Percentiles rank a stretch among this genome's conserved stretches.
Evolutionary conservation across 2,888 invertebrate genomes (phyloP).

Genomic region (Halictus ligatus): DNA sequence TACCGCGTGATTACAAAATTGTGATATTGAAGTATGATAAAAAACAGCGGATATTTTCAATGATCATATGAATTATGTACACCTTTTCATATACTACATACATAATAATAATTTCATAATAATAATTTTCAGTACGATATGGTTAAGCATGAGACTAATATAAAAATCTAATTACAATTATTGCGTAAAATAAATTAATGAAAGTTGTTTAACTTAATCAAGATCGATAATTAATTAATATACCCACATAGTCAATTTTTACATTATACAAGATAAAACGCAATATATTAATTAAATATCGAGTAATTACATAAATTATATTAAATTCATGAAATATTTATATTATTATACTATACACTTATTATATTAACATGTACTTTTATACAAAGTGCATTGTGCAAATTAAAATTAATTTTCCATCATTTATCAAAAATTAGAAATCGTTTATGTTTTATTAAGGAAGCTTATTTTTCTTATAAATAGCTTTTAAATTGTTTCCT

Average conservation of each 20-base stretch:
- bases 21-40: constrained; percentile 4
- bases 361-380: background rate
- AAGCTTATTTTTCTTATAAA: background rate
- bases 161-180: constrained; percentile 6
- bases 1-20: constrained; percentile 21
- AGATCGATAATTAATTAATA: constrained; percentile 10
- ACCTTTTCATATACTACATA: constrained; percentile 15
- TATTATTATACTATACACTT: constrained; percentile 19
- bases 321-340: constrained; percentile 10
- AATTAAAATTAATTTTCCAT: background rate
- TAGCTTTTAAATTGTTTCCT: background rate
- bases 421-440: background rate
- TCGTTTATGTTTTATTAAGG: background rate
- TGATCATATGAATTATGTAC: constrained; percentile 34
- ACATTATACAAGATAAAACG: background rate
- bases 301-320: constrained; percentile 13
- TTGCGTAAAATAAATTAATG: background rate
- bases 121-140: constrained; percentile 2
- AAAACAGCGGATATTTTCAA: constrained; percentile 28
- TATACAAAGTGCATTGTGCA: constrained; percentile 8
- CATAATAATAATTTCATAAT: background rate
- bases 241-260: background rate
- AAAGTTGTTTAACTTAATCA: background rate
- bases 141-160: constrained; percentile 1
- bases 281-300: background rate